Evolutionary conservation across 2,888 invertebrate species (phyloP).

Genomic region (Protonemura montana): DNA sequence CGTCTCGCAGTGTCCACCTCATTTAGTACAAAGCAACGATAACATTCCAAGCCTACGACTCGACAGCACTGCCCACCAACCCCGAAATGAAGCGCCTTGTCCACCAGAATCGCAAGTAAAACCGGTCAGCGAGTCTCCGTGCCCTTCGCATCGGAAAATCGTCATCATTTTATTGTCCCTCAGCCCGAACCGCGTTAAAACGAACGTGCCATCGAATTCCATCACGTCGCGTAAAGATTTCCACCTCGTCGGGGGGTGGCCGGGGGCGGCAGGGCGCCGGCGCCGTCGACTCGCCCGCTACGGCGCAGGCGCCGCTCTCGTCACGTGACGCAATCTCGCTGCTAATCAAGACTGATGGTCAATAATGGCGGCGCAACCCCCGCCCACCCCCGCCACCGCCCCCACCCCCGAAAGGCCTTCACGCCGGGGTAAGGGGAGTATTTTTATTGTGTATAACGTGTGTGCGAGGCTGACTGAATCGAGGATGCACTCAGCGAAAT

Average conservation of each 20-base stretch:
- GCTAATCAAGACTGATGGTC: constrained; percentile 62
- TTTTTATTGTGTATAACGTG: constrained; percentile 54
- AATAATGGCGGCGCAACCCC: constrained; percentile 60
- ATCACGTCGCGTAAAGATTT: constrained; percentile 32
- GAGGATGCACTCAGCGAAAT: constrained; percentile 60
- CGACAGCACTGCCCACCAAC: background rate
- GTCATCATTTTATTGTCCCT: constrained; percentile 41
- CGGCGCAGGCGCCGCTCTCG: constrained; percentile 58
- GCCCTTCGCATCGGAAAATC: background rate
- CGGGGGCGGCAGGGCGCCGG: constrained; percentile 5
- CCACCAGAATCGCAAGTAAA: background rate
- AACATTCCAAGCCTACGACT: too few species aligned
- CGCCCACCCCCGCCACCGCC: constrained; percentile 23
- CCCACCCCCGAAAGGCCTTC: background rate
- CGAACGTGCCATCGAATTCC: constrained; percentile 31
- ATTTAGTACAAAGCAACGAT: too few species aligned
- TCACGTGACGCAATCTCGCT: constrained; percentile 50
- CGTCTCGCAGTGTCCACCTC: too few species aligned
- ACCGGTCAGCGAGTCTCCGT: constrained; percentile 30
- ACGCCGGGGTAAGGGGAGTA: constrained; percentile 49
- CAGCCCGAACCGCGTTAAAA: constrained; percentile 20
- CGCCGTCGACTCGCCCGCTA: constrained; percentile 31
- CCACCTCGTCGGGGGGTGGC: constrained; percentile 15
- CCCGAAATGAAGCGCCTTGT: background rate
- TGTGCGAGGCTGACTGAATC: constrained; percentile 54